Base-by-base conservation (phyloP, 1,140 invertebrate species). In the Portunus trituberculatus region DNA sequence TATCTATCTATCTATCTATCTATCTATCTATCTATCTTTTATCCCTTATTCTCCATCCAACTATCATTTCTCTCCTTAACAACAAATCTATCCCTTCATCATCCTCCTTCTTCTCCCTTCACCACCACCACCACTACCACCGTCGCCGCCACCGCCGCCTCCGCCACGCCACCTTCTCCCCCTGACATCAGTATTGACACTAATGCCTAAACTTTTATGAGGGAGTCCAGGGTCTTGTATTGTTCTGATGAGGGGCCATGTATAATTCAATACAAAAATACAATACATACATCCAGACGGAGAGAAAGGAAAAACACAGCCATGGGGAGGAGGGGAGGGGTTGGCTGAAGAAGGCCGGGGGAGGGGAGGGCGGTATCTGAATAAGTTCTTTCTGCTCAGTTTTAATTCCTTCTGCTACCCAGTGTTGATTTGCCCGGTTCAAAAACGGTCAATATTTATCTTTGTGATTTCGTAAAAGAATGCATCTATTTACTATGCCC, bases 391-490 rank as follows among this genome's bases (percentile, higher is more conserved):
- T 67, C 20, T 89, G 29, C 59, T 82, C 86, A 16, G 93, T 90
- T 94, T 90, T 90, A 94, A 94, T 94, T 94, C 93, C 89, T 94
- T 76, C 25, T 25, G 20, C 45, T 14, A 48, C 83, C 93, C 83
- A 93, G 87, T 93, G 93, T 93, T 93, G 86, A 93, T 93, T 86
- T 88, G 93, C 93, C 93, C 87, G 32, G 93, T 52, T 90, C 93
- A 94, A 94, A 94, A 94, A 76, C 48, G 88, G 93, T 90, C 93
- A 94, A 94, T 94, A 90, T 89, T 94, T 94, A 88, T 93, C 93
- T 93, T 93, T 87, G 93, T 93, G 93, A 93, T 93, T 93, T 93
- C 84, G 14, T 59, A 93, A 93, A 93, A 93, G 93, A 93, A 93
- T 93, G 93, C 93, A 93, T 93, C 93, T 93, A 88, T 93, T 93